Base-by-base conservation (phyloP, 2,888 invertebrate species). In the Andrena camellia region DNA sequence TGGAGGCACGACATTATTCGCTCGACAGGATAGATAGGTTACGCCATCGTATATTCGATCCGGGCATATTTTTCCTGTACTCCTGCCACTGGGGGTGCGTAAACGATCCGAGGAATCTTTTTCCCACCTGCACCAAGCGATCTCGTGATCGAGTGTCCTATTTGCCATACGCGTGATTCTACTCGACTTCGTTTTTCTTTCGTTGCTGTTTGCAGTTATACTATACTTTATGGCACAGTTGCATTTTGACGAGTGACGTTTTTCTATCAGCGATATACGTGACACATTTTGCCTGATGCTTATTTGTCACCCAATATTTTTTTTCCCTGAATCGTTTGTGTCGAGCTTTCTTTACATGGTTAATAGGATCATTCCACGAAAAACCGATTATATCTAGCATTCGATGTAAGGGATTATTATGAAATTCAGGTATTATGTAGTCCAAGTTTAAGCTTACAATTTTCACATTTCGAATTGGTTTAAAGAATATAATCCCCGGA, bases 11-110 rank as follows among this genome's bases (percentile, higher is more conserved):
- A 90, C 89, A 91, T 91, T 89, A 89, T 88, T 88, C 90, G 90
- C 92, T 86, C 89, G 87, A 88, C 82, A 75, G 88, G 88, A 86
- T 86, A 92, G 89, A 89, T 92, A 86, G 92, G 92, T 90, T 92
- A 88, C 88, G 83, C 84, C 87, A 90, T 88, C 88, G 87, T 83
- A 87, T 87, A 90, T 88, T 87, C 91, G 88, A 91, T 90, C 90
- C 85, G 64, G 70, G 85, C 84, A 86, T 85, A 86, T 85, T 88
- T 87, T 77, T 81, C 82, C 78, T 80, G 77, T 78, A 84, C 67
- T 77, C 83, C 74, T 79, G 78, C 64, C 78, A 66, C 82, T 60
- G 71, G 70, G 77, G 82, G 72, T 78, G 81, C 78, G 85, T 85
- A 81, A 85, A 83, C 79, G 78, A 89, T 68, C 78, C 77, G 59